phyloP scores from a whole-genome alignment of 2,797 vertebrate genomes.

The Borostomias antarcticus region DNA sequence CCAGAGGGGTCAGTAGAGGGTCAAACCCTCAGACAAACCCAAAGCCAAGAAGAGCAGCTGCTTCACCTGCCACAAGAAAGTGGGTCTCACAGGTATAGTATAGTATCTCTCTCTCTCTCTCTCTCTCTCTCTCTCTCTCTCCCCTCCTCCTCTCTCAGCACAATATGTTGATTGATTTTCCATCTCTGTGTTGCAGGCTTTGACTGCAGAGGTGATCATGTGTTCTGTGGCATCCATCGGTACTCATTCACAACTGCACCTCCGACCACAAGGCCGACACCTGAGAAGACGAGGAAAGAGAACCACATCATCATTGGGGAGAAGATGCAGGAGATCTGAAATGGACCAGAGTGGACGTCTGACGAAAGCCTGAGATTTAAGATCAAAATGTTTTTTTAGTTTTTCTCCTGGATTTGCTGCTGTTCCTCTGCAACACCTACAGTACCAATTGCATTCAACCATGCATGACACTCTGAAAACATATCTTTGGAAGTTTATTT shows the following conservation, averaged over 20 bases:
- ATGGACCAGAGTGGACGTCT: too few species aligned
- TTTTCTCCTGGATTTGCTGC: slow-evolving; percentile 58
- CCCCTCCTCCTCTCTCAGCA: background rate
- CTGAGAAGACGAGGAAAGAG: slow-evolving; percentile 91
- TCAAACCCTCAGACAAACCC: slow-evolving; percentile 79
- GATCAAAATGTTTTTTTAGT: slow-evolving; percentile 64
- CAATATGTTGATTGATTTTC: too few species aligned
- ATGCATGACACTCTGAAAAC: slow-evolving; percentile 80
- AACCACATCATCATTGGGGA: slow-evolving; percentile 88
- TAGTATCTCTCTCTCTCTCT: background rate
- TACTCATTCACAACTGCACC: slow-evolving; percentile 89
- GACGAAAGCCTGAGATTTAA: background rate
- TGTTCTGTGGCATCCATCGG: slow-evolving; percentile 86
- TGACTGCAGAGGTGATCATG: slow-evolving; percentile 85
- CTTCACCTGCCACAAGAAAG: slow-evolving; percentile 87
- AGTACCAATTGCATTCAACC: slow-evolving; percentile 73
- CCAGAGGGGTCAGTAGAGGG: slow-evolving; percentile 64
- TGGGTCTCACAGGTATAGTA: slow-evolving; percentile 85
- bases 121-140: slow-evolving; percentile 18
- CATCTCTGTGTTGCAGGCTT: slow-evolving; percentile 84
- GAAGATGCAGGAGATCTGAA: slow-evolving; percentile 83
- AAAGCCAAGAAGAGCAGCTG: slow-evolving; percentile 87
- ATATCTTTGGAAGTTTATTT: slow-evolving; percentile 72
- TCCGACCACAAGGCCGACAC: slow-evolving; percentile 92
- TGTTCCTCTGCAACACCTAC: slow-evolving; percentile 62